phyloP scores from a whole-genome alignment of 2,797 vertebrate species.

The Myripristis murdjan region DNA sequence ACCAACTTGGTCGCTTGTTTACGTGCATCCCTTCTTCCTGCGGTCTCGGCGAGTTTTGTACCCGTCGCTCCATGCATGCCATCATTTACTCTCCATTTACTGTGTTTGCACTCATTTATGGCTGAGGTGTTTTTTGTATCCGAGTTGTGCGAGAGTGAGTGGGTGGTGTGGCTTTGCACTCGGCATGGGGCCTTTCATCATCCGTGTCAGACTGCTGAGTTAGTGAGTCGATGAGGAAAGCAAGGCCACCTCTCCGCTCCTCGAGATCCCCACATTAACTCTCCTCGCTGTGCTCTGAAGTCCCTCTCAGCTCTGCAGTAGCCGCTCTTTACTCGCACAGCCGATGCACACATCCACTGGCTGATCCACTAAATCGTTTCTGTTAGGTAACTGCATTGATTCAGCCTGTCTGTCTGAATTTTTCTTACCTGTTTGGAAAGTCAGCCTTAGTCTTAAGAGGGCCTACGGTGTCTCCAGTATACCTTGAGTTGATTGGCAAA shows the following conservation, averaged over 20 bases:
- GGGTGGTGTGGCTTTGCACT: constrained; percentile 55
- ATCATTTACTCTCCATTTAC: background rate
- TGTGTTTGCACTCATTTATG: constrained; percentile 25
- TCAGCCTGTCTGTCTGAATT: constrained; percentile 38
- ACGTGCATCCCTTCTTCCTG: constrained; percentile 39
- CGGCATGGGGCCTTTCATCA: constrained; percentile 62
- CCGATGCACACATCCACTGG: constrained; percentile 61
- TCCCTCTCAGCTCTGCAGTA: constrained; percentile 54
- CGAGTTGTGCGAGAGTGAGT: constrained; percentile 37
- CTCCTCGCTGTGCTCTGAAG: constrained; percentile 62
- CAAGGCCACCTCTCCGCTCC: constrained; percentile 49
- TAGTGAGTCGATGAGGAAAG: constrained; percentile 55
- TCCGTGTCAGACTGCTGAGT: constrained; percentile 65
- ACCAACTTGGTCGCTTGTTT: constrained; percentile 19
- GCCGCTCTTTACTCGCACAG: constrained; percentile 39
- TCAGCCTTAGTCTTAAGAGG: constrained; percentile 2
- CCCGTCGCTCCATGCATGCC: constrained; percentile 7
- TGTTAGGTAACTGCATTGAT: constrained; percentile 58
- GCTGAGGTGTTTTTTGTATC: constrained; percentile 45
- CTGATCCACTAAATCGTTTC: constrained; percentile 61
- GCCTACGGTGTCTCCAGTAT: constrained; percentile 2
- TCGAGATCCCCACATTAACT: constrained; percentile 65
- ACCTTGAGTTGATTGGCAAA: constrained; percentile 10
- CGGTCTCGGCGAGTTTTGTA: constrained; percentile 14
- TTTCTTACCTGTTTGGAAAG: constrained; percentile 46